phyloP scores from a whole-genome alignment of 2,797 vertebrate genomes.

The Lepilemur septentrionalis region DNA sequence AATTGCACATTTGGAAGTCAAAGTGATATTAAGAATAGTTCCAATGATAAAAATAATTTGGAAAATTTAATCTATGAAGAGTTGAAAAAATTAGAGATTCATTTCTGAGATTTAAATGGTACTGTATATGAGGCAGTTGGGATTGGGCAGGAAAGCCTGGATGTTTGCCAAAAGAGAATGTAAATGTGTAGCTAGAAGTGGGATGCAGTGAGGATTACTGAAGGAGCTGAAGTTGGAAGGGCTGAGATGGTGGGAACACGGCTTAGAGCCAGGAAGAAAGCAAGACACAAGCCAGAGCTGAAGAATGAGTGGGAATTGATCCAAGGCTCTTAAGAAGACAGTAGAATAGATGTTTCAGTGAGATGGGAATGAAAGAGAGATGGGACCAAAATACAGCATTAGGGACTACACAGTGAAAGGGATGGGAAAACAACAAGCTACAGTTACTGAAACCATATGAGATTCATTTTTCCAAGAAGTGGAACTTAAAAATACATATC shows the following conservation, averaged over 20 bases:
- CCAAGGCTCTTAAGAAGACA: conserved; percentile 55
- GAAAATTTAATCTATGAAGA: background rate
- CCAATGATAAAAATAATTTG: conserved; percentile 38
- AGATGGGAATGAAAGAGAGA: background rate
- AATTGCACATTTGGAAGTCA: background rate
- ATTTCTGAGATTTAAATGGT: background rate
- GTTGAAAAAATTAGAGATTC: background rate
- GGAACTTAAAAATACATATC: background rate
- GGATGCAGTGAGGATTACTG: background rate
- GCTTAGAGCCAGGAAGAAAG: conserved; percentile 63
- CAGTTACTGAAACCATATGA: background rate
- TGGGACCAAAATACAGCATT: background rate
- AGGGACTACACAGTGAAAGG: background rate
- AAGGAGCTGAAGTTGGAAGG: background rate
- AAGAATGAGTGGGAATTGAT: background rate
- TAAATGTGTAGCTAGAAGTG: background rate
- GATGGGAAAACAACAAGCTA: background rate
- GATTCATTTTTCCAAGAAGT: background rate
- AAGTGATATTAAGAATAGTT: background rate
- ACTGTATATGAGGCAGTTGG: background rate
- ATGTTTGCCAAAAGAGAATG: conserved; percentile 33
- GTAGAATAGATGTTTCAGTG: background rate
- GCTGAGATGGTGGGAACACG: conserved; percentile 61
- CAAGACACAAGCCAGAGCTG: conserved; percentile 56
- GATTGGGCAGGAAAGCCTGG: background rate